phyloP scores from a whole-genome alignment of 2,888 invertebrate species.

The Pterostichus niger region DNA sequence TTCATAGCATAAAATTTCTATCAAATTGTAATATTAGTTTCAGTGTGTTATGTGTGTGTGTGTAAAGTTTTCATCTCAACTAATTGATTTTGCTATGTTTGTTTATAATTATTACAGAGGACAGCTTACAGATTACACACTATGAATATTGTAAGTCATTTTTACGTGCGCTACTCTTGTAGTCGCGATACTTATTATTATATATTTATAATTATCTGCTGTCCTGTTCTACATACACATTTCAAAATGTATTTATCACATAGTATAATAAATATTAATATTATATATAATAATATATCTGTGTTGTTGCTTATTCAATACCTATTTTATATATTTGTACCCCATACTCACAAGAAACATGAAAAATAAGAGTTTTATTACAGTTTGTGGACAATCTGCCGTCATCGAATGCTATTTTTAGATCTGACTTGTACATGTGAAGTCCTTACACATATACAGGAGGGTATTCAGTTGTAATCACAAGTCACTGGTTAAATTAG shows the following conservation, averaged over 20 bases:
- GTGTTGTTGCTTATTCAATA: slow-evolving; percentile 36
- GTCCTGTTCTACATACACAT: slow-evolving; percentile 56
- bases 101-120: slow-evolving; percentile 40
- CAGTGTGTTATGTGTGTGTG: slow-evolving; percentile 65
- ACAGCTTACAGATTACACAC: slow-evolving; percentile 47
- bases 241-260: slow-evolving; percentile 65
- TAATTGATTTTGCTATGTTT: slow-evolving; percentile 13
- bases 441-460: slow-evolving; percentile 54
- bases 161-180: slow-evolving; percentile 36
- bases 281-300: slow-evolving; percentile 60
- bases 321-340: slow-evolving; percentile 64
- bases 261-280: slow-evolving; percentile 65
- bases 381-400: slow-evolving; percentile 58
- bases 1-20: slow-evolving; percentile 64
- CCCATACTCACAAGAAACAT: slow-evolving; percentile 58
- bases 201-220: slow-evolving; percentile 45
- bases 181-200: not conserved
- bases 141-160: slow-evolving; percentile 31
- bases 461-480: slow-evolving; percentile 60
- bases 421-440: slow-evolving; percentile 60
- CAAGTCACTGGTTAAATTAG: slow-evolving; percentile 59
- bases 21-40: slow-evolving; percentile 53
- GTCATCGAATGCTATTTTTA: slow-evolving; percentile 56
- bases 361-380: slow-evolving; percentile 52
- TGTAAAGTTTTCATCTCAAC: slow-evolving; percentile 57